A percentile compares a stretch with the other conserved stretches of the same genome.
Conservation (phyloP, 2,888 invertebrate species). For the Leptinotarsa tumamoca region DNA sequence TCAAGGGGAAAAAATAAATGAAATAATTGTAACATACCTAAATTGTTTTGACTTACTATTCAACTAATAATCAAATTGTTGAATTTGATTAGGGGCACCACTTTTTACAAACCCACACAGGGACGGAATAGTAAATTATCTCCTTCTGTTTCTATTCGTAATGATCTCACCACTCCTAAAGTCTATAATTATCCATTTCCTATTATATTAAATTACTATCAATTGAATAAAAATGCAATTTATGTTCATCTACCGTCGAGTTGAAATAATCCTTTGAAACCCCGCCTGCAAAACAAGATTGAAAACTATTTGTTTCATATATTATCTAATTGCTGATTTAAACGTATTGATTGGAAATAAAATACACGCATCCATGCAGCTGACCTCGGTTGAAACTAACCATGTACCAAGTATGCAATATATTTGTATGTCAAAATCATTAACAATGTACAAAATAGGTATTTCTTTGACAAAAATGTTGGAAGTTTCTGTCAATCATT, state of each 20-base stretch:
- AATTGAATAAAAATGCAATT: background rate
- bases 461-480: background rate
- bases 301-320: background rate
- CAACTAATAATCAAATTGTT: no score
- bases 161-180: no score
- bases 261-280: background rate
- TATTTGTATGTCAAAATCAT: background rate
- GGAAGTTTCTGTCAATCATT: no score
- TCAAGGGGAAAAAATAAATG: no score
- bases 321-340: background rate
- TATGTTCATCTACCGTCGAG: background rate
- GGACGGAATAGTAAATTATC: no score
- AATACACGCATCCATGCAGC: constrained; percentile 4
- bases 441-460: background rate
- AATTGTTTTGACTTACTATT: no score
- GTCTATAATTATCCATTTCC: no score
- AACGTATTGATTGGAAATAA: background rate
- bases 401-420: background rate
- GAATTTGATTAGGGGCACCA: no score
- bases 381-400: background rate
- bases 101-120: no score
- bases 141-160: no score
- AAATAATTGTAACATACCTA: no score
- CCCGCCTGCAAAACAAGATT: background rate
- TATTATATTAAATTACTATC: background rate